These are phyloP conservation scores for Ceyx margarethae DNA, from an alignment of 2,113 vertebrate species.

Conservation along the genomic window DNA sequence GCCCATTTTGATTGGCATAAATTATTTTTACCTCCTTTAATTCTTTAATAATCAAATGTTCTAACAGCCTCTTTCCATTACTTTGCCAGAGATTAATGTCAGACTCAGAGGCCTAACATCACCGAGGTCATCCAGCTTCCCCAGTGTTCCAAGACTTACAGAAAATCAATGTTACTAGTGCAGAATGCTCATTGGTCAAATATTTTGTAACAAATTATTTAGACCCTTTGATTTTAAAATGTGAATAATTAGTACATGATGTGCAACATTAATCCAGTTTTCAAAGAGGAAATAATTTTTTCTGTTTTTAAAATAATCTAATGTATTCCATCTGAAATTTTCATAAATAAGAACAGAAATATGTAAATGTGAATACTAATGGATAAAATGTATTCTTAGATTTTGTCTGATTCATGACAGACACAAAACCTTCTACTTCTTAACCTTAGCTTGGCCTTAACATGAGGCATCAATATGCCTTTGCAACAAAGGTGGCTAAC, in stretches of 20 bases:
- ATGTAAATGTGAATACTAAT: background rate
- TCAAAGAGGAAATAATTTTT: background rate
- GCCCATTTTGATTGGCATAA: background rate
- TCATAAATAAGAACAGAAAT: background rate
- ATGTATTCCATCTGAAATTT: background rate
- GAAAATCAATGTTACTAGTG: background rate
- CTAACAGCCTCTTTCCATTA: background rate
- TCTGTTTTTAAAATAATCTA: background rate
- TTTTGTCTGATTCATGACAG: background rate
- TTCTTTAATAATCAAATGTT: constrained; percentile 24
- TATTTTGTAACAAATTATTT: background rate
- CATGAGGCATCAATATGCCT: background rate
- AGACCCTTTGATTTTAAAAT: background rate
- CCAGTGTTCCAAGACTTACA: background rate
- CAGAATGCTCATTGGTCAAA: background rate
- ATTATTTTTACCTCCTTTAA: background rate
- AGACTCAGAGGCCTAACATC: background rate
- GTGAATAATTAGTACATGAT: background rate
- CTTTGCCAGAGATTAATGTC: constrained; percentile 5
- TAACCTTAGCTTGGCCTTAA: background rate
- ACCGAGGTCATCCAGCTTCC: background rate
- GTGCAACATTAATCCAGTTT: background rate
- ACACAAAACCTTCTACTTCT: background rate
- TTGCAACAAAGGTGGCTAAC: background rate
- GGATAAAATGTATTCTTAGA: background rate